phyloP scores from a whole-genome alignment of 1,140 invertebrate genomes.

The Linepithema humile region DNA sequence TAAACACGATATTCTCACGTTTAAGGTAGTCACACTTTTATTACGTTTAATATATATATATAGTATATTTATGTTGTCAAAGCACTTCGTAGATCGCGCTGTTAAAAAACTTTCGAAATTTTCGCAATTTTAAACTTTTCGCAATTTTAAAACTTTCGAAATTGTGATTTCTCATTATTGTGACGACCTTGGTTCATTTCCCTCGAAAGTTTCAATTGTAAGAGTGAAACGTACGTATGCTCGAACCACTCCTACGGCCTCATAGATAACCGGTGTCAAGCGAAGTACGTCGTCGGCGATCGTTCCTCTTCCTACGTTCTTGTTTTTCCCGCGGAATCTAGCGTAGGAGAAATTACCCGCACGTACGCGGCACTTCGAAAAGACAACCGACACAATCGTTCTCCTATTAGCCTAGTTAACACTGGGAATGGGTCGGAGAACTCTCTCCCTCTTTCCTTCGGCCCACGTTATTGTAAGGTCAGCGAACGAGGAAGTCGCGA shows the following conservation, averaged over 20 bases:
- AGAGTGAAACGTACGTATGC: constrained; percentile 7
- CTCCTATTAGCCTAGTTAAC: constrained; percentile 67
- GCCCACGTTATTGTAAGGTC: constrained; percentile 9
- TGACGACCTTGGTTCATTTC: neutral
- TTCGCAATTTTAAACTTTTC: neutral
- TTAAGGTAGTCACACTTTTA: neutral
- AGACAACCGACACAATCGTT: constrained; percentile 64
- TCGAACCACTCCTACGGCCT: neutral
- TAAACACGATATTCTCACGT: neutral
- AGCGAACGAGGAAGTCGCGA: constrained; percentile 25
- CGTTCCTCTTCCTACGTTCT: constrained; percentile 64
- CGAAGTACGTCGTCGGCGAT: constrained; percentile 10
- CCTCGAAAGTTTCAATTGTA: constrained; percentile 25
- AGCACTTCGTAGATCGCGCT: neutral
- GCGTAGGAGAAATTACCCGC: constrained; percentile 67
- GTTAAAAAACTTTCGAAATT: no score
- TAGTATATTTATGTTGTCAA: neutral
- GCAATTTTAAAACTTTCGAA: no score
- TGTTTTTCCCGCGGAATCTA: constrained; percentile 68
- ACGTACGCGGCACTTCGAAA: constrained; percentile 58
- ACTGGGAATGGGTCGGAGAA: constrained; percentile 62
- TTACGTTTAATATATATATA: neutral
- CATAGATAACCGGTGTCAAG: neutral
- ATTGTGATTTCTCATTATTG: no score
- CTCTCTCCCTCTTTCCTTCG: constrained; percentile 44